A percentile compares a stretch with the other conserved stretches of the same genome.
Evolutionary conservation across 2,113 vertebrate species (phyloP).

Genomic region (Apeltes quadracus): DNA sequence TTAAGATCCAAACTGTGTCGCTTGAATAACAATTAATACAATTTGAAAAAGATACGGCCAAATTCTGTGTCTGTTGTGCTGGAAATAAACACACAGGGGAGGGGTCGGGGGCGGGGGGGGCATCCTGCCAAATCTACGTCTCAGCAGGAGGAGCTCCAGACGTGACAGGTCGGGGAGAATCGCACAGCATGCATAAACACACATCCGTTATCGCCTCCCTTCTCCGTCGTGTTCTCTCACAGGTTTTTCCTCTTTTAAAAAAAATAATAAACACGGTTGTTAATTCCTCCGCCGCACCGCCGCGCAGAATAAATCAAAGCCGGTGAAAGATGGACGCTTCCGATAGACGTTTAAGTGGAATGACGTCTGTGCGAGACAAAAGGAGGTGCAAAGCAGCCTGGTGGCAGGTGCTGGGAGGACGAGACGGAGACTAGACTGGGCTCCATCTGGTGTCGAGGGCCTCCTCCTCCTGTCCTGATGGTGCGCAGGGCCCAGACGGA

Average conservation of each 20-base stretch:
- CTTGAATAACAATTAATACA: background rate
- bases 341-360: constrained; percentile 20
- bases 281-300: background rate
- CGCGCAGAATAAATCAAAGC: constrained; percentile 18
- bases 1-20: background rate
- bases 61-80: constrained; percentile 34
- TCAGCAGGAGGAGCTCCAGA: constrained; percentile 40
- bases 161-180: constrained; percentile 59
- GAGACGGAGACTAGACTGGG: constrained; percentile 78
- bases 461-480: constrained; percentile 76
- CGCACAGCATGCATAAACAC: constrained; percentile 31
- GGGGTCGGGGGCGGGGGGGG: constrained; percentile 1
- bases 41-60: background rate
- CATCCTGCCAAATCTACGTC: constrained; percentile 43
- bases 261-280: constrained; percentile 1
- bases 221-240: background rate
- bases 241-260: background rate
- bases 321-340: constrained; percentile 11
- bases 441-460: constrained; percentile 82
- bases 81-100: constrained; percentile 15
- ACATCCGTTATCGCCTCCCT: constrained; percentile 4
- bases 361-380: constrained; percentile 66
- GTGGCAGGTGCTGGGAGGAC: constrained; percentile 79
- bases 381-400: constrained; percentile 53
- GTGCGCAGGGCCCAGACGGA: constrained; percentile 79